Percentiles rank a stretch among this genome's conserved stretches.
These are phyloP conservation scores for Aramus guarauna DNA, from an alignment of 2,113 vertebrate genomes.

Conservation along the genomic window DNA sequence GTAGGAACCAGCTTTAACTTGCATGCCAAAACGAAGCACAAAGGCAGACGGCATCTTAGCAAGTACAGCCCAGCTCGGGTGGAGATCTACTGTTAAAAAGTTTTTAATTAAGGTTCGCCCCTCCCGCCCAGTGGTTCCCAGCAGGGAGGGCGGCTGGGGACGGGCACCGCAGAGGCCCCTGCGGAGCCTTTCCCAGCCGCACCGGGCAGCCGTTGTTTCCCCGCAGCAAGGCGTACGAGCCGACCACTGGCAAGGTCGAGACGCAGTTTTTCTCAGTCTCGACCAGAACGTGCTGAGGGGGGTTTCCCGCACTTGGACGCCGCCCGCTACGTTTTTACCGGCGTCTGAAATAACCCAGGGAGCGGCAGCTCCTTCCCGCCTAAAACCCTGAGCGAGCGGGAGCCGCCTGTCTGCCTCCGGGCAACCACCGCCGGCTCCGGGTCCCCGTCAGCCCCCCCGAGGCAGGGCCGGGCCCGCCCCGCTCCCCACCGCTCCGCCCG, in stretches of 20 bases:
- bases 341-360: fast-evolving
- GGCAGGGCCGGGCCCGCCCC: too few species aligned
- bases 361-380: neutral
- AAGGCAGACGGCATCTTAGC: fast-evolving
- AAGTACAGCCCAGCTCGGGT: fast-evolving
- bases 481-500: too few species aligned
- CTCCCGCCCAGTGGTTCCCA: too few species aligned
- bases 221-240: too few species aligned
- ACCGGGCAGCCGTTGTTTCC: too few species aligned
- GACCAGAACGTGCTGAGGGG: fast-evolving
- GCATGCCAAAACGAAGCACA: fast-evolving
- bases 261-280: too few species aligned
- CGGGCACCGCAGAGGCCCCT: too few species aligned
- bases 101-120: neutral
- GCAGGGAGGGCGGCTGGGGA: too few species aligned
- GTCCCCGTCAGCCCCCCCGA: neutral
- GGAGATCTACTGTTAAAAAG: fast-evolving
- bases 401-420: too few species aligned
- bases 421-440: neutral
- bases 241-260: too few species aligned
- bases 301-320: fast-evolving
- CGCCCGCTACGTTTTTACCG: fast-evolving
- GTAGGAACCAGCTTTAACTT: neutral
- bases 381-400: too few species aligned
- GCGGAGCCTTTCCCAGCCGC: too few species aligned